Evolutionary conservation across 1,140 invertebrate genomes (phyloP), one percentile per base, ranked within the genome.

Genomic region (Calycopis cecrops): DNA sequence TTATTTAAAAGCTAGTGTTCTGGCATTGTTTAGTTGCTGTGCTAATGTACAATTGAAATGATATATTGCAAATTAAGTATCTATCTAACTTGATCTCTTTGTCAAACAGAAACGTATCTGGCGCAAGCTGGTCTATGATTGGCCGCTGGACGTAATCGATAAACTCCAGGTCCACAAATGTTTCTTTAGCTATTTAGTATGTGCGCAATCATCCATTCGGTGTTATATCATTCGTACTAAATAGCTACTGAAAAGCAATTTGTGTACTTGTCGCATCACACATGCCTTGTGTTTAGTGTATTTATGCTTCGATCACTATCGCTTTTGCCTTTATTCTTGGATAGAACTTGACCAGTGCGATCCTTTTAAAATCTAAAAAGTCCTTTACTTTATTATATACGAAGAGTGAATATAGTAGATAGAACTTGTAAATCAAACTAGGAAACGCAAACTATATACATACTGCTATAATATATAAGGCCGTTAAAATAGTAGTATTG

Each of bases 101-200:
- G 59, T 71, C 71, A 62, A 65, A 67, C 67, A 75, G 65, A 75
- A 65, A 66, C 72, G 69, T 70, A 67, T 75, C 62, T 69, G 70
- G 72, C 72, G 72, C 67, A 75, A 72, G 70, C 65, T 75, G 69
- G 63, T 70, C 62, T 75, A 67, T 71, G 72, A 75, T 75, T 72
- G 72, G 72, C 67, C 72, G 69, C 67, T 66, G 63, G 67, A 70
- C 67, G 56, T 75, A 62, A 68, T 72, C 69, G 72, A 75, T 72
- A 72, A 58, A 70, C 52, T 63, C 55, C 72, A 75, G 72, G 72
- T 75, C 72, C 72, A 75, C 72, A 75, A 74, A 72, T 72, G 59
- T 70, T 75, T 72, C 66, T 67, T 67, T 75, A 75, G 72, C 72
- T 75, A 75, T 75, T 75, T 75, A 75, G 72, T 75, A 75, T 75